These are phyloP conservation scores for Cantharis flavilabris DNA, from an alignment of 2,888 invertebrate genomes.

Conservation along the genomic window DNA sequence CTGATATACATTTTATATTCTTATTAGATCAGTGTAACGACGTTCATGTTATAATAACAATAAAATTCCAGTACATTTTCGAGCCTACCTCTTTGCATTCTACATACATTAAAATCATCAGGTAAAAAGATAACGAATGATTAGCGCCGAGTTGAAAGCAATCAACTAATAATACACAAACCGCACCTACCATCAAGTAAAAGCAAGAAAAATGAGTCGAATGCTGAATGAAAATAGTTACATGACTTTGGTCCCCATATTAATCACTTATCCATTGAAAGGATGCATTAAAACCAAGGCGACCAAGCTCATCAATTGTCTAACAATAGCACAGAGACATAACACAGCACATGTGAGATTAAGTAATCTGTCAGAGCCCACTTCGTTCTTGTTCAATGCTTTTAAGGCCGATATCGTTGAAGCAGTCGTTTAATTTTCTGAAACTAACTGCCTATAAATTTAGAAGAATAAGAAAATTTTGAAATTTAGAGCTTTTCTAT, in stretches of 20 bases:
- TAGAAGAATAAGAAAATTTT: background rate
- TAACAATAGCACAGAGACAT: slow-evolving; percentile 46
- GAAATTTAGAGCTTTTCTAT: background rate
- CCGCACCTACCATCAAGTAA: slow-evolving; percentile 18
- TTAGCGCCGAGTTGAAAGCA: background rate
- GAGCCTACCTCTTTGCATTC: background rate
- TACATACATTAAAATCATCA: background rate
- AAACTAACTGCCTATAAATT: background rate
- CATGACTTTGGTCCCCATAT: slow-evolving; percentile 33
- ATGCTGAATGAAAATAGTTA: slow-evolving; percentile 26
- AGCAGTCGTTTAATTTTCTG: slow-evolving; percentile 16
- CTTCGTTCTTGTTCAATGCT: slow-evolving; percentile 28
- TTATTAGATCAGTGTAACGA: slow-evolving; percentile 30
- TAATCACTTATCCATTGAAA: slow-evolving; percentile 48
- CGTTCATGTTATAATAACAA: slow-evolving; percentile 25
- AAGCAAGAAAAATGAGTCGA: slow-evolving; percentile 33
- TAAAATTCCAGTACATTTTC: slow-evolving; percentile 12
- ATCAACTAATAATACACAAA: background rate
- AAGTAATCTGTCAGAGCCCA: slow-evolving; percentile 40
- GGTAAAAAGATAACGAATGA: background rate
- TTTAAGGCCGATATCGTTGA: slow-evolving; percentile 23
- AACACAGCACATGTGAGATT: slow-evolving; percentile 44
- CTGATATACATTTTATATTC: slow-evolving; percentile 42
- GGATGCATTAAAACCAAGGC: slow-evolving; percentile 47
- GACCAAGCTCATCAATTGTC: slow-evolving; percentile 48